Base-by-base conservation (phyloP, 2,797 vertebrate species). In the Sciaenops ocellatus region DNA sequence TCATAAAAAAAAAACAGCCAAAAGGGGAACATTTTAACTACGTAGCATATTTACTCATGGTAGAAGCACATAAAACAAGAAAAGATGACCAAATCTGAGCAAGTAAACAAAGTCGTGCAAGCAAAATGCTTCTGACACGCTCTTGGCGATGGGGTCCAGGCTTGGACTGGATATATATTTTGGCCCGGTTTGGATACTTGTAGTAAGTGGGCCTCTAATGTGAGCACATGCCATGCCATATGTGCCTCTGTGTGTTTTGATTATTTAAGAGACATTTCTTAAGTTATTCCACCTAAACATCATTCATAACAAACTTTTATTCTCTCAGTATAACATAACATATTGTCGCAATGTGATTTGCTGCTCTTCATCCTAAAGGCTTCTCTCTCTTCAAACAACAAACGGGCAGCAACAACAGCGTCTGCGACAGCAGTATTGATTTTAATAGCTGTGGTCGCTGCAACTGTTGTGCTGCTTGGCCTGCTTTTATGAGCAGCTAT, bases 401-500 rank as follows among this genome's bases (percentile, higher is more conserved):
- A 83, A 81, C 24, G 77, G 76, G 73, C 72, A 74, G 82, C 83
- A 85, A 83, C 84, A 85, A 80, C 74, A 79, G 84, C 54, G 13
- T 82, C 70, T 80, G 81, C 59, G 60, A 73, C 83, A 76, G 85
- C 78, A 67, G 85, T 94, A 95, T 95, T 93, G 94, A 95, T 95
- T 94, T 93, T 92, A 94, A 93, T 90, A 85, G 87, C 83, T 42
- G 63, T 44, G 82, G 83, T 82, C 41, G 73, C 86, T 30, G 76
- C 82, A 54, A 87, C 89, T 89, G 89, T 91, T 93, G 90, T 92
- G 90, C 91, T 87, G 91, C 94, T 93, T 84, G 87, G 90, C 83
- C 82, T 92, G 79, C 86, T 94, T 95, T 95, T 95, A 95, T 89
- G 94, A 93, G 85, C 73, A 63, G 87, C 90, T 78, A 90, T 95